These are phyloP conservation scores for Myrmophylax atrothorax DNA, from an alignment of 2,113 vertebrate species.

Conservation along the genomic window DNA sequence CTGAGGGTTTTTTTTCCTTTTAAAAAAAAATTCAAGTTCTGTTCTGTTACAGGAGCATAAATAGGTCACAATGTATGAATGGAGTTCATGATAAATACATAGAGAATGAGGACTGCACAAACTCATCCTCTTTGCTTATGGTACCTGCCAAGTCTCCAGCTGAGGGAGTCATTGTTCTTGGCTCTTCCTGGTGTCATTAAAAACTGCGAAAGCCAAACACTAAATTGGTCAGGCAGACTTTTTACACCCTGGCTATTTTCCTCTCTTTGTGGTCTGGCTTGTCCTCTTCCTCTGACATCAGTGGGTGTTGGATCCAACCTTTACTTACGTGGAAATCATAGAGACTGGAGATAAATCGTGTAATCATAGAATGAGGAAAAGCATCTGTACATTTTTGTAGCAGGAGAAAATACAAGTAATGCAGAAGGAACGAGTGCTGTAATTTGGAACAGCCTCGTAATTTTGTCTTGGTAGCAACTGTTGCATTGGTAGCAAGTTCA, in stretches of 20 bases:
- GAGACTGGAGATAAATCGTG: background rate
- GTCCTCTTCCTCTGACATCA: background rate
- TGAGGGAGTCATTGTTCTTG: background rate
- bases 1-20: accelerated
- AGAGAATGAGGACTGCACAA: background rate
- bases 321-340: background rate
- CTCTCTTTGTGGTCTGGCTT: background rate
- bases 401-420: background rate
- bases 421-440: background rate
- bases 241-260: background rate
- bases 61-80: background rate
- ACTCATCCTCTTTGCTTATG: background rate
- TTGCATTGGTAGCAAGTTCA: background rate
- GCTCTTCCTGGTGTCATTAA: background rate
- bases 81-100: background rate
- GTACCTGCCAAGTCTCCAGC: background rate
- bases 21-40: background rate
- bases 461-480: background rate
- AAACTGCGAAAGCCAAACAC: background rate
- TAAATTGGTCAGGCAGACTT: background rate
- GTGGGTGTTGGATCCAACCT: background rate
- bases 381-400: background rate
- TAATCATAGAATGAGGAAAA: background rate
- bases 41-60: background rate
- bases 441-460: background rate